Percentiles rank a stretch among this genome's conserved stretches.
phyloP scores from a whole-genome alignment of 1,140 invertebrate genomes.

The Brachionus rubens region DNA sequence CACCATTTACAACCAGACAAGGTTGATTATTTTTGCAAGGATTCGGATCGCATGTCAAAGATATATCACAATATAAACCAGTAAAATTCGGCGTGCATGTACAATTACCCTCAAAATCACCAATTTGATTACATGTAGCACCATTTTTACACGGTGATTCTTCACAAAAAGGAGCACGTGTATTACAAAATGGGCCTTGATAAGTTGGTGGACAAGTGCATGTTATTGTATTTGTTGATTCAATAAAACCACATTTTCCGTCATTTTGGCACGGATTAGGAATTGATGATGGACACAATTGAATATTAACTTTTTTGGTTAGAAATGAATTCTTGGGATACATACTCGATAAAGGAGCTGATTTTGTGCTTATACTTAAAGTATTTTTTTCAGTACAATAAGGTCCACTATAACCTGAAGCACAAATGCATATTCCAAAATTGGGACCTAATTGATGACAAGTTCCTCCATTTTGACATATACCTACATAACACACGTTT shows the following conservation, averaged over 20 bases:
- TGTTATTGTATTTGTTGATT: constrained; percentile 34
- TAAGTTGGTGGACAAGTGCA: constrained; percentile 72
- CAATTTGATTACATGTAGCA: constrained; percentile 47
- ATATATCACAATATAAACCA: constrained; percentile 37
- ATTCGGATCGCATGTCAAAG: constrained; percentile 27
- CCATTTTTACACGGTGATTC: constrained; percentile 49
- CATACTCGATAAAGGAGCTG: neutral
- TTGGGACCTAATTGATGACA: neutral
- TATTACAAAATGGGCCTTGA: constrained; percentile 51
- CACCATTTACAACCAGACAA: constrained; percentile 15
- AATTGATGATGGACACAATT: neutral
- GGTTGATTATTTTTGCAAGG: constrained; percentile 42
- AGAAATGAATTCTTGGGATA: neutral
- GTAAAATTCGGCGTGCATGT: constrained; percentile 24
- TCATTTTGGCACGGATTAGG: constrained; percentile 43
- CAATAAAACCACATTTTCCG: constrained; percentile 17
- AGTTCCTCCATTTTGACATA: constrained; percentile 37
- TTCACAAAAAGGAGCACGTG: constrained; percentile 36
- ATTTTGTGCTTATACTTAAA: neutral
- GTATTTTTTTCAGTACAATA: constrained; percentile 30
- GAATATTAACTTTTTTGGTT: constrained; percentile 19
- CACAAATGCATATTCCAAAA: constrained; percentile 18
- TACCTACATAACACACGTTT: constrained; percentile 30
- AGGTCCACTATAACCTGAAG: neutral
- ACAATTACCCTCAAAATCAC: constrained; percentile 9